phyloP scores from a whole-genome alignment of 2,113 vertebrate species.

The Myiopsitta monachus region DNA sequence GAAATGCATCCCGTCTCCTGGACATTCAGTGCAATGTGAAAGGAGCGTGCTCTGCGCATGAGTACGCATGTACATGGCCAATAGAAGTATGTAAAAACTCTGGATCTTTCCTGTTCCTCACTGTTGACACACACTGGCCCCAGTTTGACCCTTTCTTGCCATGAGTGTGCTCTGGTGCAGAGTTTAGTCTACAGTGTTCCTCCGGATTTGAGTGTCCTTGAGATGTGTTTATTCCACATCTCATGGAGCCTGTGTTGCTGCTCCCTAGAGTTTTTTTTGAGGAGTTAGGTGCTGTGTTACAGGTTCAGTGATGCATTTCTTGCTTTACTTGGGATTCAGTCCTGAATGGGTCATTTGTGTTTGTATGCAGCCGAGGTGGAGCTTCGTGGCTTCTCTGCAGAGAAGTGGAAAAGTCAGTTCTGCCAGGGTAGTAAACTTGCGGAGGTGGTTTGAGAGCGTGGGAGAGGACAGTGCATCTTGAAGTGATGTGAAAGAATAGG shows the following conservation, averaged over 20 bases:
- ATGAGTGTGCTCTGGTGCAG: fast-evolving
- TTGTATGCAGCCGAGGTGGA: background rate
- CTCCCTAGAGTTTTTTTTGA: background rate
- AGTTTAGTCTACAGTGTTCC: background rate
- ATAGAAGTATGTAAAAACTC: background rate
- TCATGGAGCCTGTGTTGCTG: background rate
- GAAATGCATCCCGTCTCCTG: slow-evolving; percentile 6
- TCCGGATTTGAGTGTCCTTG: background rate
- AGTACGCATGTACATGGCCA: fast-evolving
- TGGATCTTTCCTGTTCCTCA: background rate
- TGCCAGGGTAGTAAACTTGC: background rate
- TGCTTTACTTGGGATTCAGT: background rate
- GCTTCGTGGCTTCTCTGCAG: background rate
- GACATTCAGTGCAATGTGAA: background rate
- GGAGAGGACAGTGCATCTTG: background rate
- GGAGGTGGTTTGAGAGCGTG: background rate
- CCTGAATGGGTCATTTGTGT: background rate
- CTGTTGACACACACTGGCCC: fast-evolving
- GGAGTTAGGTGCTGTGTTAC: background rate
- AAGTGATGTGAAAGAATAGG: background rate
- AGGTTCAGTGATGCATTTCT: background rate
- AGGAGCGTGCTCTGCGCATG: background rate
- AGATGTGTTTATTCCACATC: background rate
- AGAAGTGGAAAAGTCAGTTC: background rate
- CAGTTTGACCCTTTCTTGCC: background rate